Conservation (phyloP, 2,888 invertebrate species). For the Neocrepidodera transversa region DNA sequence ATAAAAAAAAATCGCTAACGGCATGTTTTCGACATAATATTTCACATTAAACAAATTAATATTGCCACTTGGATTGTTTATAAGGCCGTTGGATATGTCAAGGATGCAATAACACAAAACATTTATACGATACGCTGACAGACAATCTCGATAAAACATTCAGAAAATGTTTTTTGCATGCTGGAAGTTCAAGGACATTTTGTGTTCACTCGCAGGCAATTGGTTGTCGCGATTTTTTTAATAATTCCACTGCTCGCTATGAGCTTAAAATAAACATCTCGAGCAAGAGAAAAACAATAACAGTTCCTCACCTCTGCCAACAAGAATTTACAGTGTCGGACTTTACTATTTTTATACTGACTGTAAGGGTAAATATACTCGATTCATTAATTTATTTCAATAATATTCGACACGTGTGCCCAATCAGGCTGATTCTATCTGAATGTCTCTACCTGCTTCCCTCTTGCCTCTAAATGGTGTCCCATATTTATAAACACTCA, state of each 20-base stretch:
- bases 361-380: no score
- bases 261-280: constrained; percentile 28
- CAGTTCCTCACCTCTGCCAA: background rate
- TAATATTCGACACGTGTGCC: no score
- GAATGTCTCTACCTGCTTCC: no score
- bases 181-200: constrained; percentile 39
- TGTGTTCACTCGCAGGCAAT: constrained; percentile 29
- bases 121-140: constrained; percentile 50
- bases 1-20: constrained; percentile 12
- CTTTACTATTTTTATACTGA: no score
- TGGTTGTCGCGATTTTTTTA: constrained; percentile 31
- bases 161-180: constrained; percentile 38
- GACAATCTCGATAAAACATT: constrained; percentile 47
- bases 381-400: no score
- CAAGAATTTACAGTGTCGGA: background rate
- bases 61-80: constrained; percentile 51
- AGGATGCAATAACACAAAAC: constrained; percentile 50
- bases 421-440: no score
- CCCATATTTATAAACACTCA: no score
- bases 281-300: background rate
- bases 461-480: no score
- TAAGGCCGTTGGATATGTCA: constrained; percentile 50
- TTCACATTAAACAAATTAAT: constrained; percentile 54
- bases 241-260: constrained; percentile 22
- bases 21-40: constrained; percentile 25